phyloP scores from a whole-genome alignment of 2,113 vertebrate genomes.

The Odontesthes bonariensis region DNA sequence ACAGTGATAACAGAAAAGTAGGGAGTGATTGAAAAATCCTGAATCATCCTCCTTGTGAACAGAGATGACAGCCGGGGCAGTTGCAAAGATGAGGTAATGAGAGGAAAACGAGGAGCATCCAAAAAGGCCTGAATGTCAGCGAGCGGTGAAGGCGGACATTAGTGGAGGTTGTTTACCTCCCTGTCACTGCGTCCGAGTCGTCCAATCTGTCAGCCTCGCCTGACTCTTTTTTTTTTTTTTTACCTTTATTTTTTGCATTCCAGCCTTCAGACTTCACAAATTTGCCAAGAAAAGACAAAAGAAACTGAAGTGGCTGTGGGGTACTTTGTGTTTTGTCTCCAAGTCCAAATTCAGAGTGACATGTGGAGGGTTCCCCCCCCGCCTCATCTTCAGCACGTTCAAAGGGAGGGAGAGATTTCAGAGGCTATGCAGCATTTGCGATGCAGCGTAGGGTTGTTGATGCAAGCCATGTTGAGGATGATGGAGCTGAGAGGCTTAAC shows the following conservation, averaged over 20 bases:
- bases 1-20: constrained; percentile 22
- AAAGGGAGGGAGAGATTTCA: constrained; percentile 58
- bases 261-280: constrained; percentile 42
- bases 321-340: constrained; percentile 56
- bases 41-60: constrained; percentile 59
- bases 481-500: constrained; percentile 85
- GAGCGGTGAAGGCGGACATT: constrained; percentile 23
- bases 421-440: constrained; percentile 56
- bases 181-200: constrained; percentile 42
- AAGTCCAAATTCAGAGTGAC: constrained; percentile 77
- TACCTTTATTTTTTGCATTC: background rate
- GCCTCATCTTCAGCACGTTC: constrained; percentile 18
- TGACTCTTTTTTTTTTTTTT: background rate
- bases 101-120: constrained; percentile 58
- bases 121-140: constrained; percentile 74
- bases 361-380: constrained; percentile 34
- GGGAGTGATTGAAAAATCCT: constrained; percentile 63
- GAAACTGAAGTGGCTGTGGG: constrained; percentile 55
- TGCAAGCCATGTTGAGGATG: constrained; percentile 79
- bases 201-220: constrained; percentile 61
- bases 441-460: constrained; percentile 71
- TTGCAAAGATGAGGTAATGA: constrained; percentile 56
- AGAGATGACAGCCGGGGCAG: constrained; percentile 51
- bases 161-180: constrained; percentile 50
- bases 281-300: constrained; percentile 49